Evolutionary conservation across 2,113 vertebrate species (phyloP), one percentile per base, ranked within the genome.

Genomic region (Lamprotornis superbus): DNA sequence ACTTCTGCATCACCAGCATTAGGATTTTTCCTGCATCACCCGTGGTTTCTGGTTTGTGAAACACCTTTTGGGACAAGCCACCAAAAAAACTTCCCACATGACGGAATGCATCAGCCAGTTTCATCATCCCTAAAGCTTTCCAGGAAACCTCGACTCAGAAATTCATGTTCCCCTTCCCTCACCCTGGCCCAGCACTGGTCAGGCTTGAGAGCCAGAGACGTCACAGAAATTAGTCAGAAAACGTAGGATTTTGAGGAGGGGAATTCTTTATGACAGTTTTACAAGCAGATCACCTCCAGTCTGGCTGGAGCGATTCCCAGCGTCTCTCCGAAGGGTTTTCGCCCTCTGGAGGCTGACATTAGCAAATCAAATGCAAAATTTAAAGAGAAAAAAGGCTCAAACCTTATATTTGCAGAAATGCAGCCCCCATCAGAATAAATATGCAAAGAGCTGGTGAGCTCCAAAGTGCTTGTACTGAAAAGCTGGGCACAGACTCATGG

Each of bases 281-380:
- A 19, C 22, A 39, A 81, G 60, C 42, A n/a, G 49, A 46, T 50
- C 85, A 7, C 9, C n/a, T 50, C 18, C 53, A 11, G n/a, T 22
- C 57, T 20, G n/a, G 10, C 44, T 24, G 44, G 24, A 68, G 61
- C 11, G 5, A 25, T 27, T 68, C 33, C 7, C 49, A 14, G 44
- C 1, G 1, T 39, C 49, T 53, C 61, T 57, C 27, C 17, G 17
- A 79, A 76, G 8, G 35, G 28, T 68, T 83, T 86, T 91, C 94
- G 94, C 95, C 95, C 89, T 94, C 97, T 97, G 80, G 89, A 87
- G 97, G 91, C 25, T 63, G 28, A 55, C 9, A 4, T 42, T 39
- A 31, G 49, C 35, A 93, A 57, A 83, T 16, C 59, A 83, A 89
- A 64, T 7, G 25, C 33, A n/a, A 7, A 13, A 7, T 68, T 28